Conservation (phyloP, 2,797 vertebrate species). For the Scyliorhinus canicula region DNA sequence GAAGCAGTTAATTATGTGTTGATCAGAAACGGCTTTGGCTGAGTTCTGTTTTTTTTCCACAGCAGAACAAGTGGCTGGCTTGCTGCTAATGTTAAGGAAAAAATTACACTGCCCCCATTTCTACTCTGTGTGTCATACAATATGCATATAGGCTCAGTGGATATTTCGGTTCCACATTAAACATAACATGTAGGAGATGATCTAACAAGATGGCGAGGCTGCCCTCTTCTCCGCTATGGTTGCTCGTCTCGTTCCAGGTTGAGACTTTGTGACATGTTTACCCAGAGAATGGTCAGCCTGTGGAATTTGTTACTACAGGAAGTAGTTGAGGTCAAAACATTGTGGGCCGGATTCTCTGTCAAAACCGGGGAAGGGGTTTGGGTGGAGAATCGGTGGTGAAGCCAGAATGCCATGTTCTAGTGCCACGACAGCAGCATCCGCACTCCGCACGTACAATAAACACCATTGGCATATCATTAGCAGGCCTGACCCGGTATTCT, state of each 20-base stretch:
- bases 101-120: slow-evolving; percentile 3
- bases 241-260: not conserved
- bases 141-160: not conserved
- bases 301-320: too few species aligned
- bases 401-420: too few species aligned
- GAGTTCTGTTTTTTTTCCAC: not conserved
- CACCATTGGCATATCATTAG: too few species aligned
- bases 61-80: not conserved
- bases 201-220: not conserved
- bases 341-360: too few species aligned
- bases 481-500: too few species aligned
- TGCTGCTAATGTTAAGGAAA: not conserved
- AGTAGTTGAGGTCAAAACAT: too few species aligned
- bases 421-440: too few species aligned
- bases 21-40: not conserved
- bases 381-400: too few species aligned
- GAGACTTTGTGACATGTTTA: not conserved
- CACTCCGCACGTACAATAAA: too few species aligned
- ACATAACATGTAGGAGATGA: not conserved
- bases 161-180: not conserved
- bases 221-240: not conserved
- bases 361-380: too few species aligned
- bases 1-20: not conserved
- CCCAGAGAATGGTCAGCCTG: too few species aligned
- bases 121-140: not conserved